Conservation (phyloP, 2,888 invertebrate species). For the Drosophila barbarae region DNA sequence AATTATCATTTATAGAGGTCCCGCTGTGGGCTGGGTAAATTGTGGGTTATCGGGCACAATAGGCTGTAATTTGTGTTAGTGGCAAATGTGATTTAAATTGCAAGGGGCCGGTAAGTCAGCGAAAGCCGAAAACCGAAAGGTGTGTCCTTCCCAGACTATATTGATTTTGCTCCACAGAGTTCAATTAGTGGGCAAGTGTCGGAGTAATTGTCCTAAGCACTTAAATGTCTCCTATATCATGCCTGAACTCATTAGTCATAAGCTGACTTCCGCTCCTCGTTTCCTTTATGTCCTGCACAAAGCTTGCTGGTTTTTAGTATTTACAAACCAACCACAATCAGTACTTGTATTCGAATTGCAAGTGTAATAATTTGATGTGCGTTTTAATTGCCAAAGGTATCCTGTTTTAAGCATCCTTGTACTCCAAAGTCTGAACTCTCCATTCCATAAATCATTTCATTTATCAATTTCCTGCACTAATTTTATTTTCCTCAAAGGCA, state of each 20-base stretch:
- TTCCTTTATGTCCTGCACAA: no score
- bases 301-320: neutral
- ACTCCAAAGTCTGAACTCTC: neutral
- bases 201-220: slow-evolving; percentile 3
- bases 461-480: slow-evolving; percentile 3
- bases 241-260: neutral
- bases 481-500: slow-evolving; percentile 13
- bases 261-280: neutral
- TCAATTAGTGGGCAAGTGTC: slow-evolving; percentile 18
- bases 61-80: slow-evolving; percentile 36
- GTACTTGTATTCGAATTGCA: neutral
- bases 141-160: slow-evolving; percentile 17
- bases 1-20: slow-evolving; percentile 69
- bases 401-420: neutral
- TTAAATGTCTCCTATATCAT: neutral
- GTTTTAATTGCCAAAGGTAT: neutral
- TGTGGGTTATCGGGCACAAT: slow-evolving; percentile 40
- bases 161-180: slow-evolving; percentile 28
- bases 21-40: slow-evolving; percentile 39
- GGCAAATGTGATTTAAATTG: slow-evolving; percentile 67
- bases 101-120: slow-evolving; percentile 28
- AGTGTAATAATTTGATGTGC: neutral
- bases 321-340: neutral
- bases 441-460: slow-evolving; percentile 1
- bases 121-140: slow-evolving; percentile 5